Base-by-base conservation (phyloP, 1,140 invertebrate species). In the Parasteatoda tepidariorum region DNA sequence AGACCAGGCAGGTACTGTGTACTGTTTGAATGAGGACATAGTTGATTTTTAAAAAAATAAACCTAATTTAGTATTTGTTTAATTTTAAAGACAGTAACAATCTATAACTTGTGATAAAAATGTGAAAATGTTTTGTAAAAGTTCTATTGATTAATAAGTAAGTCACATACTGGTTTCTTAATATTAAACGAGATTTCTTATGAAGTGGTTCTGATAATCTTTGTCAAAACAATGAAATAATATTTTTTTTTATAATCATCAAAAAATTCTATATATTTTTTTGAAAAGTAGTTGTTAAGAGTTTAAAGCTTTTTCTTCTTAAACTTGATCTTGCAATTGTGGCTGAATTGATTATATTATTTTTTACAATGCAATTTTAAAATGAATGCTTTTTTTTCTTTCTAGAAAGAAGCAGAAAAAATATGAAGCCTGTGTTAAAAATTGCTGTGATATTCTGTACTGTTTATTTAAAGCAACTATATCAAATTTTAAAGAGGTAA, bases 401-500 rank as follows among this genome's bases (percentile, higher is more conserved):
- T 48, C 24, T 66, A 59, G 30, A 55, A 67, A 2, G 0, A 7
- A 48, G 9, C 28, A 67, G 57, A 2, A 2, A n/a, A 7, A 73
- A 34, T 61, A 79, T 67, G 54, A 68, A 15, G 1, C n/a, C 33
- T 62, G 5, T 41, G 26, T 54, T 31, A 13, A 13, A 2, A 24
- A 70, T 22, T 82, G 66, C 13, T 59, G 66, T 82, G 34, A 70
- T 61, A 38, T 82, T 22, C 33, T 82, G 38, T 54, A 59, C 22
- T 48, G 30, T 13, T 3, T 82, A 7, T 82, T 22, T 55, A 59
- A 55, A 30, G 30, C 54, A 22, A 34, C 55, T 34, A 15, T 82
- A 0, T 0, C 5, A 0, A 6, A 62, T 82, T 82, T 71, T 22
- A 70, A 71, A 33, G 78, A 82, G 66, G 78, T 82, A 61, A 28